These are phyloP conservation scores for Dunckerocampus dactyliophorus DNA, from an alignment of 2,113 vertebrate genomes.

Conservation along the genomic window DNA sequence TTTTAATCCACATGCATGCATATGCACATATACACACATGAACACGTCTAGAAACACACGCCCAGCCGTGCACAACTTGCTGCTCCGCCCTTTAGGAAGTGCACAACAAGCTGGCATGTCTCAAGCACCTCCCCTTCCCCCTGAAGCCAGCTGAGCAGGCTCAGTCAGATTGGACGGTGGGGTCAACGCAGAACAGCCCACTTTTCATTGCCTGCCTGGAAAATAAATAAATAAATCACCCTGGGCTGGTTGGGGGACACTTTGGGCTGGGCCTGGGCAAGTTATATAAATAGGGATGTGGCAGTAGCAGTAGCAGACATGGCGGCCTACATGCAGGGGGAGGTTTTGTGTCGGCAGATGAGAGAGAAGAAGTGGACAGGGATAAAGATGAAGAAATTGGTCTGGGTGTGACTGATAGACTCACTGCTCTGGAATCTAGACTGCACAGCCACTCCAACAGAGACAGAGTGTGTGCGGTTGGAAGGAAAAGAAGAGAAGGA, in stretches of 20 bases:
- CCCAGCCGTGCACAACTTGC: conserved; percentile 33
- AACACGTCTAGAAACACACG: conserved; percentile 30
- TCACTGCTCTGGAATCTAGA: conserved; percentile 73
- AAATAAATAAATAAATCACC: conserved; percentile 50
- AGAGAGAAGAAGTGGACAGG: not conserved
- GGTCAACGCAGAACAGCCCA: conserved; percentile 28
- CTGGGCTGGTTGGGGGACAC: conserved; percentile 12
- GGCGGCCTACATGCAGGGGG: conserved; percentile 1
- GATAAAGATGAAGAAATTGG: not conserved
- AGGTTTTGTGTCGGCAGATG: not conserved
- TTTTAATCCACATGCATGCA: conserved; percentile 10
- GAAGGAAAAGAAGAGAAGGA: conserved; percentile 15
- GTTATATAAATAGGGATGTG: conserved; percentile 2
- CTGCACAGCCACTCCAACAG: conserved; percentile 40
- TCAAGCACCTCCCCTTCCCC: conserved; percentile 40
- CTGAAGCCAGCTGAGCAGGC: conserved; percentile 34
- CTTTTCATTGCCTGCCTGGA: conserved; percentile 36
- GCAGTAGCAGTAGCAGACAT: conserved; percentile 10
- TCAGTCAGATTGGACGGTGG: conserved; percentile 52
- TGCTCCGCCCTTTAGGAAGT: conserved; percentile 55
- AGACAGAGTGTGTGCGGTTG: conserved; percentile 14
- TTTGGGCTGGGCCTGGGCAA: conserved; percentile 17
- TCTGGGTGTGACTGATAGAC: conserved; percentile 65
- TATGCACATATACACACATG: conserved; percentile 18
- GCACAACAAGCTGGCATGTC: conserved; percentile 35